These are phyloP conservation scores for Heliocidaris tuberculata DNA, from an alignment of 35 echinoderm and acorn worm species.

Conservation along the genomic window DNA sequence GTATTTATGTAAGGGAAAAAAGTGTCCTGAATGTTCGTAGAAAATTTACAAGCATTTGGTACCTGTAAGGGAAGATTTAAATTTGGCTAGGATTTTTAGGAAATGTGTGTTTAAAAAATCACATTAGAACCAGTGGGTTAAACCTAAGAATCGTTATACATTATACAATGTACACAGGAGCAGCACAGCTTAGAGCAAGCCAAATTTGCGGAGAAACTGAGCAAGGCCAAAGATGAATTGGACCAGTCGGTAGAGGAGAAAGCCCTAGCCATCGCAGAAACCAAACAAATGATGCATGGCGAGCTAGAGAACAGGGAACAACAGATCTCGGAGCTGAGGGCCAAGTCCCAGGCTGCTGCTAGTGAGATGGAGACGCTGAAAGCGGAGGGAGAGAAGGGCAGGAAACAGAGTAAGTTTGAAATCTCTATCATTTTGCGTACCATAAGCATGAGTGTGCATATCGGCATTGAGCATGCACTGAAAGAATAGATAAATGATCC, in stretches of 20 bases:
- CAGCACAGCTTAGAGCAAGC: constrained; percentile 71
- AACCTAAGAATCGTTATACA: neutral
- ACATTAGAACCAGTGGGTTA: too few species aligned
- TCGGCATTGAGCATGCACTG: too few species aligned
- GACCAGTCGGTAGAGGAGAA: constrained; percentile 78
- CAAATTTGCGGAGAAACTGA: constrained; percentile 86
- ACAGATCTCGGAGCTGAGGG: constrained; percentile 64
- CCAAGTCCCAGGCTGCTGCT: constrained; percentile 52
- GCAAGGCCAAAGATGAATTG: constrained; percentile 80
- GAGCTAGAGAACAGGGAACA: constrained; percentile 71
- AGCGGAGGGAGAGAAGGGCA: constrained; percentile 57
- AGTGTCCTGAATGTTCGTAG: too few species aligned
- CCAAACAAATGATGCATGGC: constrained; percentile 90
- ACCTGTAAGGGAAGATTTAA: too few species aligned
- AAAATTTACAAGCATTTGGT: too few species aligned
- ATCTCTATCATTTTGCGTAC: neutral
- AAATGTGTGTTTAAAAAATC: too few species aligned
- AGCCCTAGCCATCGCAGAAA: constrained; percentile 81
- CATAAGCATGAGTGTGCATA: too few species aligned
- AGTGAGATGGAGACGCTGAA: constrained; percentile 49
- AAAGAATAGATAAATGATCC: too few species aligned
- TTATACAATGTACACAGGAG: constrained; percentile 48
- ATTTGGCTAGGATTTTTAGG: too few species aligned
- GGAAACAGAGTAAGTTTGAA: constrained; percentile 13
- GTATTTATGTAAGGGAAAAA: too few species aligned